A percentile compares a stretch with the other conserved stretches of the same genome.
Conservation (phyloP, 92 coral and sea anemone species). For the Zoanthus sansibaricus region DNA sequence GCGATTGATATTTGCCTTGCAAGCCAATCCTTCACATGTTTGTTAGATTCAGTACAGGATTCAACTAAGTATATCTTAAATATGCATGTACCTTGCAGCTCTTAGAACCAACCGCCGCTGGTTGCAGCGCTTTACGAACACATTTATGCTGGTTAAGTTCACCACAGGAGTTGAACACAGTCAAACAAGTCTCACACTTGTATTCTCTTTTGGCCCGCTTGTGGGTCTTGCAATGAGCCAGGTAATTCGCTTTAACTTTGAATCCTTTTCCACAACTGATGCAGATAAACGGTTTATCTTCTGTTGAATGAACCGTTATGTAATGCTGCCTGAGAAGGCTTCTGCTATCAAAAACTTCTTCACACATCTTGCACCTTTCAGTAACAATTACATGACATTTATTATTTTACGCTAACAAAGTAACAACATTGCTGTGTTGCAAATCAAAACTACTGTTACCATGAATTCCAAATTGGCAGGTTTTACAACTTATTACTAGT, state of each 20-base stretch:
- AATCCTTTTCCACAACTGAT: slow-evolving; percentile 41
- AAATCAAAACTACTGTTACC: too few relatives aligned
- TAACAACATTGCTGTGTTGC: too few relatives aligned
- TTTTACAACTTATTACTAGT: too few relatives aligned
- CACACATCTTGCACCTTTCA: slow-evolving; percentile 25
- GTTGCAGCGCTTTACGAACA: background rate
- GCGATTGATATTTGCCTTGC: too few relatives aligned
- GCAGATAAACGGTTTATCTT: slow-evolving; percentile 13
- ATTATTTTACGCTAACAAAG: too few relatives aligned
- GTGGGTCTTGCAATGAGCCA: slow-evolving; percentile 30
- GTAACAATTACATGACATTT: background rate
- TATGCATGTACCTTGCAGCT: slow-evolving; percentile 6
- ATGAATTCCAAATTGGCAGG: too few relatives aligned
- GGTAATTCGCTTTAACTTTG: background rate
- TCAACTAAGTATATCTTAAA: background rate
- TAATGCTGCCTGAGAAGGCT: slow-evolving; percentile 16
- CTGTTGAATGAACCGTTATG: background rate
- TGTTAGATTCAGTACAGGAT: too few relatives aligned
- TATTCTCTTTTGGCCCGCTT: slow-evolving; percentile 26
- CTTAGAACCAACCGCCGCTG: background rate
- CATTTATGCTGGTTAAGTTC: slow-evolving; percentile 26
- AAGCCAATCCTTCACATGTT: too few relatives aligned
- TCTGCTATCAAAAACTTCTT: slow-evolving; percentile 3
- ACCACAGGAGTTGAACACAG: slow-evolving; percentile 15
- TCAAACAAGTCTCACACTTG: background rate